Evolutionary conservation across 2,113 vertebrate species (phyloP).

Genomic region (Ovibos moschatus): DNA sequence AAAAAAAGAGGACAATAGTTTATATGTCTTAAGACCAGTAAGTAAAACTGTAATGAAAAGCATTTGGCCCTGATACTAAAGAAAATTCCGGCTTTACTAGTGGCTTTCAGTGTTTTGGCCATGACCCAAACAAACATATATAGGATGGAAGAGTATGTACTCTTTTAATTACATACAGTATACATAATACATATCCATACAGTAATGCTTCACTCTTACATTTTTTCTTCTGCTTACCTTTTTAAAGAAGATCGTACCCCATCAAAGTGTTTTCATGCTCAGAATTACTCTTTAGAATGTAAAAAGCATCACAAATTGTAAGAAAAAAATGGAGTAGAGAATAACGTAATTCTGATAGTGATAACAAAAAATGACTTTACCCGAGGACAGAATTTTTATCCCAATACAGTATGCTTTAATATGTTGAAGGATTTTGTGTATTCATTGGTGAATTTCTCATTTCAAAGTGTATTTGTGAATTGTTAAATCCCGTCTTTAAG

Average conservation of each 20-base stretch:
- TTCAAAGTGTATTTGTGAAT: not conserved
- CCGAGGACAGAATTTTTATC: not conserved
- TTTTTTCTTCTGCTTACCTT: not conserved
- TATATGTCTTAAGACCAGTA: not conserved
- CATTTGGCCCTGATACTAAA: not conserved
- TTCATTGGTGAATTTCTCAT: not conserved
- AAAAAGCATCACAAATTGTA: constrained; percentile 8
- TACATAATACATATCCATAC: not conserved
- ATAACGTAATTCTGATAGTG: not conserved
- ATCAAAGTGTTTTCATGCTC: not conserved
- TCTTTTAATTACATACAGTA: not conserved
- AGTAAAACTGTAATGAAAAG: not conserved
- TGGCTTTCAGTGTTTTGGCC: not conserved
- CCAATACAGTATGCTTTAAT: not conserved
- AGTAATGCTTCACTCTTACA: not conserved
- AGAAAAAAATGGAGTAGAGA: not conserved
- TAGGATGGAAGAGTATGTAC: not conserved
- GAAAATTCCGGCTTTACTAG: not conserved
- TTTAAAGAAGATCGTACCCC: not conserved
- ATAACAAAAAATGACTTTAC: not conserved
- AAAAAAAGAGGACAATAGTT: not conserved
- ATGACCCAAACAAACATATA: not conserved
- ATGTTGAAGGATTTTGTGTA: not conserved
- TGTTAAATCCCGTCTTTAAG: not conserved
- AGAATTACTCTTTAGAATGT: not conserved